phyloP scores from a whole-genome alignment of 2,113 vertebrate genomes.

The Corythaixoides concolor region DNA sequence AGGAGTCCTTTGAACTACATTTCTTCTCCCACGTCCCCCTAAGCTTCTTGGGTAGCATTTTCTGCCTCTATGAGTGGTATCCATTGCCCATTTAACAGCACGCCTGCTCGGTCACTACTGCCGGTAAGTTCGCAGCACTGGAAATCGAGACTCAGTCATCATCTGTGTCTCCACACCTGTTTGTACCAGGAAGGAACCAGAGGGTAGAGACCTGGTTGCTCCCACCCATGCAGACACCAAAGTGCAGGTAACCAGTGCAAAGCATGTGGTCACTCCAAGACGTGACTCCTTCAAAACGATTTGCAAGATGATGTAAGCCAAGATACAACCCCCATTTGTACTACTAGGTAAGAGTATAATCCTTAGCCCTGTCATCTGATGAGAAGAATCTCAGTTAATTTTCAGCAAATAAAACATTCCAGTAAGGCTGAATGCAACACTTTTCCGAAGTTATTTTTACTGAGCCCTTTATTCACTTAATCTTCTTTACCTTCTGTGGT shows the following conservation, averaged over 20 bases:
- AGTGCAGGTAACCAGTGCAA: background rate
- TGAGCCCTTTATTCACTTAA: background rate
- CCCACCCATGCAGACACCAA: background rate
- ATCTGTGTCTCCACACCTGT: background rate
- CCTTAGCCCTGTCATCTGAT: background rate
- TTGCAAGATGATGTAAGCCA: background rate
- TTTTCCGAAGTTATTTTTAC: background rate
- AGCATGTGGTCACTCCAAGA: background rate
- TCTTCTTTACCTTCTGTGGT: background rate
- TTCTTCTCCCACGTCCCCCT: background rate
- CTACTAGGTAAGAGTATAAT: background rate
- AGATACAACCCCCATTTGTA: background rate
- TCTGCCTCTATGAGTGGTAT: background rate
- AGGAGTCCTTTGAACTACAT: background rate
- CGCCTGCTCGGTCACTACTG: accelerated
- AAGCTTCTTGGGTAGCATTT: background rate
- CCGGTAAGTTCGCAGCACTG: background rate
- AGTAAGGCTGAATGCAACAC: background rate
- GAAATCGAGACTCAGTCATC: accelerated
- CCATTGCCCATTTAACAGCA: background rate
- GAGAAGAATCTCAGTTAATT: background rate
- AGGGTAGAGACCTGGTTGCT: background rate
- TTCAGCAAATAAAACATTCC: background rate
- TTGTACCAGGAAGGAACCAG: background rate
- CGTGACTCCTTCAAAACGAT: background rate